These are phyloP conservation scores for Mesoligia furuncula DNA, from an alignment of 2,888 invertebrate species.

Conservation along the genomic window DNA sequence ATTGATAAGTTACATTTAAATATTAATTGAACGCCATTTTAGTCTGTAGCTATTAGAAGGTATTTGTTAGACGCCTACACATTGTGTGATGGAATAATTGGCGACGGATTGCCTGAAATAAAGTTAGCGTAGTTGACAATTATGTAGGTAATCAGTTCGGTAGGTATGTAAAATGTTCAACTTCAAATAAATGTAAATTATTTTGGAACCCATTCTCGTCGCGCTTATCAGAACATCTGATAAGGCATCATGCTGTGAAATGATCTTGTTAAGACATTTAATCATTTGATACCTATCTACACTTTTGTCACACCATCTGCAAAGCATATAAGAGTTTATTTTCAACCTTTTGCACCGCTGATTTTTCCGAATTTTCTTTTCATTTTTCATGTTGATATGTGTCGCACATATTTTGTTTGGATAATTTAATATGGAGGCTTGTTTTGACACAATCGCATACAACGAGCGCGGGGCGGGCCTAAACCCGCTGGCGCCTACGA, in stretches of 20 bases:
- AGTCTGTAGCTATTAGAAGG: slow-evolving; percentile 21
- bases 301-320: background rate
- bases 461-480: slow-evolving; percentile 73
- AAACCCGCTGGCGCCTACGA: slow-evolving; percentile 75
- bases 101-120: slow-evolving; percentile 1
- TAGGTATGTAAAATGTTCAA: background rate
- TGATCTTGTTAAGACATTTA: background rate
- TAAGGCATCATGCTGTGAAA: background rate
- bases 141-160: background rate
- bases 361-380: slow-evolving; percentile 54
- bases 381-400: slow-evolving; percentile 65
- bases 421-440: slow-evolving; percentile 77
- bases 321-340: slow-evolving; percentile 45
- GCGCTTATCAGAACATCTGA: background rate
- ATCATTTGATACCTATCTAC: background rate
- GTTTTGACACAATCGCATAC: slow-evolving; percentile 78
- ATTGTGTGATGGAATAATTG: slow-evolving; percentile 4
- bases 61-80: slow-evolving; percentile 1
- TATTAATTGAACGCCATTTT: slow-evolving; percentile 39
- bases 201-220: background rate
- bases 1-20: slow-evolving; percentile 47
- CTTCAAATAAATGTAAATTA: background rate
- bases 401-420: slow-evolving; percentile 76
- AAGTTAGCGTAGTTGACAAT: slow-evolving; percentile 6
- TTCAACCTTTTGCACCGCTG: slow-evolving; percentile 39